Evolutionary conservation across 2,888 invertebrate species (phyloP), one percentile per base, ranked within the genome.

Genomic region (Apocheima hispidaria): DNA sequence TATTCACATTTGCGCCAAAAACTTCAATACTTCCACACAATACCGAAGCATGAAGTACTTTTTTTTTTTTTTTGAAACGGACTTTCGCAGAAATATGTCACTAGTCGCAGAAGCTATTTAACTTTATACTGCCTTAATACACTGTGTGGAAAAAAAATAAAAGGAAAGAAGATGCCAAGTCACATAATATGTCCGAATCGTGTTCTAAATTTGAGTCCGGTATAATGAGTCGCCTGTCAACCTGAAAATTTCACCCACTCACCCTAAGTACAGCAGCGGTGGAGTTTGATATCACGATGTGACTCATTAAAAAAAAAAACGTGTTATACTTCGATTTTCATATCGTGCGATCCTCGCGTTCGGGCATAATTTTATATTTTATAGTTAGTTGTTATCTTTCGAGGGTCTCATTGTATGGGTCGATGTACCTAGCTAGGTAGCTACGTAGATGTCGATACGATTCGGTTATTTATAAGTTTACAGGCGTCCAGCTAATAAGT

Each of bases 341-440:
- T 30, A 46, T 6, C 30, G 35, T 14, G 30, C 20, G 40, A 40
- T 30, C 51, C 40, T 40, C 40, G 35, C 50, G 50, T 40, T 38
- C 28, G 21, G 46, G 54, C 58, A 55, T 57, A 41, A 56, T 63
- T 52, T 38, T 44, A 55, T 60, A 60, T 64, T 60, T 51, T 28
- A 40, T 33, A 40, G 23, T 43, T 35, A 40, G 33, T 53, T 50
- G 56, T 21, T 49, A 59, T 28, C 48, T 43, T 33, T 40, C 26
- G 33, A 30, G 51, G 38, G 38, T 51, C 38, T 28, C 40, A 16
- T 33, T 12, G 0, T 44, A 36, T 54, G 36, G 26, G 16, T 54
- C 36, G 35, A n/a, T 6, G 44, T 23, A 16, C 36, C n/a, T 35
- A 20, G 4, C 16, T 20, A 30, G 51, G 51, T 40, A 40, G 51